These are phyloP conservation scores for Stenichneumon culpator DNA, from an alignment of 2,888 invertebrate species.

Conservation along the genomic window DNA sequence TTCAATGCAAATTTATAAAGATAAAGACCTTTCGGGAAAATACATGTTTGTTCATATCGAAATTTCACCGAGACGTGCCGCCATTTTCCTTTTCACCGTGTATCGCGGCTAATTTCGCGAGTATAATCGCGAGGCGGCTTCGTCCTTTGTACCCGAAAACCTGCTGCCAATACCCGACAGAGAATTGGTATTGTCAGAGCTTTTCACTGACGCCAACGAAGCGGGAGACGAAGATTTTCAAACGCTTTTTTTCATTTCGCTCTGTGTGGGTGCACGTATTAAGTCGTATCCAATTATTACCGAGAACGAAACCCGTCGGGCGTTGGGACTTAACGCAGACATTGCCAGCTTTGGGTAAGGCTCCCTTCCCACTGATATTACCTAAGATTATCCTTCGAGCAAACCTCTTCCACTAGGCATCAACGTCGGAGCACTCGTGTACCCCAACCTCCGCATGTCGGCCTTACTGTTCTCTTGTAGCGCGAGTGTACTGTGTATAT, in stretches of 20 bases:
- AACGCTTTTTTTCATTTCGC: constrained; percentile 22
- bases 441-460: constrained; percentile 3
- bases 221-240: constrained; percentile 10
- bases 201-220: constrained; percentile 19
- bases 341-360: constrained; percentile 44
- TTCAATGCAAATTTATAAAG: no score
- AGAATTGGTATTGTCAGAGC: constrained; percentile 7
- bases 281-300: constrained; percentile 42
- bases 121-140: neutral
- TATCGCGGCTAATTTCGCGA: constrained; percentile 4
- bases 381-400: constrained; percentile 68
- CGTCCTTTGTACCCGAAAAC: constrained; percentile 1
- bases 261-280: neutral
- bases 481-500: neutral
- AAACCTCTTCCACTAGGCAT: constrained; percentile 63
- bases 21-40: no score
- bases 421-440: constrained; percentile 23
- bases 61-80: neutral
- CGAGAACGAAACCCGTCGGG: constrained; percentile 32
- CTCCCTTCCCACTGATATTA: constrained; percentile 65
- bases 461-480: constrained; percentile 2
- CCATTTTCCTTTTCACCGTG: neutral
- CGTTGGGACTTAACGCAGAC: constrained; percentile 39
- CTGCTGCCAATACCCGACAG: constrained; percentile 22
- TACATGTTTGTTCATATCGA: no score